A percentile compares a stretch with the other conserved stretches of the same genome.
phyloP scores from a whole-genome alignment of 2,888 invertebrate genomes.

The Syrista parreyssii region DNA sequence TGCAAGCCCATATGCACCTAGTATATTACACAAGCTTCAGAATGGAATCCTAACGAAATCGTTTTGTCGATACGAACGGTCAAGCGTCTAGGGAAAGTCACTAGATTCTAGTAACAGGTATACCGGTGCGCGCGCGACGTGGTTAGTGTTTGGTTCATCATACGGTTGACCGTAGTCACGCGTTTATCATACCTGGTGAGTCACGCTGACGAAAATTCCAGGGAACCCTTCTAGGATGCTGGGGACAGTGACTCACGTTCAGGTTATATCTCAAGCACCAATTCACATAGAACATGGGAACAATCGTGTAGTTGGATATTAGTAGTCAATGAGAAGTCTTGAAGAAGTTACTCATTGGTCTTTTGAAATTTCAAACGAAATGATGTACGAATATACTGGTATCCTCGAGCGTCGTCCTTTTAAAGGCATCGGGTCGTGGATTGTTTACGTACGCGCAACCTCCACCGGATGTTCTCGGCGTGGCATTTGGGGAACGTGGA shows the following conservation, averaged over 20 bases:
- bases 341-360: neutral
- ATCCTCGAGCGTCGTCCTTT: neutral
- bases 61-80: neutral
- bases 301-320: neutral
- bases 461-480: neutral
- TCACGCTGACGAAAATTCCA: neutral
- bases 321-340: neutral
- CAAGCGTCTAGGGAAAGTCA: neutral
- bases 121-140: neutral
- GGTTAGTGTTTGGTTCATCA: neutral
- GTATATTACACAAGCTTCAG: no score
- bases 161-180: neutral
- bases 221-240: neutral
- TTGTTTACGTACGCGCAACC: neutral
- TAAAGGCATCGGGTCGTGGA: neutral
- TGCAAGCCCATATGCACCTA: neutral
- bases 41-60: neutral
- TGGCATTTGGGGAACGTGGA: conserved; percentile 37
- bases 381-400: neutral
- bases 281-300: neutral
- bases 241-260: neutral
- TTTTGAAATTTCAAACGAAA: neutral
- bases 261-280: neutral
- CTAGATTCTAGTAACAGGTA: neutral
- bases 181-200: neutral